Evolutionary conservation across 2,797 vertebrate species (phyloP), one percentile per base, ranked within the genome.

Genomic region (Aplochiton taeniatus): DNA sequence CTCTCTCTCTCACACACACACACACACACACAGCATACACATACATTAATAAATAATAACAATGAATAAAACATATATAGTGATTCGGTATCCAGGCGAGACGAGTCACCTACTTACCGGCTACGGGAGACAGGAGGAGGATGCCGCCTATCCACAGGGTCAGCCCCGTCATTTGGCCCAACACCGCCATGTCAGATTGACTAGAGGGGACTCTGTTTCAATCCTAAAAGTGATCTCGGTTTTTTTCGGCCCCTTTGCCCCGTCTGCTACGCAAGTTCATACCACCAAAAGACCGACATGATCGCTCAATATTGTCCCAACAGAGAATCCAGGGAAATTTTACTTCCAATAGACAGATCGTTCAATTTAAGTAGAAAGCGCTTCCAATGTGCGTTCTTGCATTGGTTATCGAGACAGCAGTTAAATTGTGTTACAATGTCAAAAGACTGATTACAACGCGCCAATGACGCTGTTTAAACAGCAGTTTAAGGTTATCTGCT

Each of bases 41-140:
- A 31, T 9, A 17, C 50, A 8, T 1, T 3, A 10, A 9, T 9
- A 52, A 52, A 19, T 11, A 54, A n/a, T n/a, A n/a, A n/a, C n/a
- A n/a, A n/a, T n/a, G 17, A 1, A 11, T 11, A 17, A 8, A 17
- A 12, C 11, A 1, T 1, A 54, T 11, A 54, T 54, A 1, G 12
- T 20, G 16, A 19, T 10, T 12, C 9, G 16, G 31, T 31, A 31
- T 31, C 31, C 20, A 5, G 16, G 52, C 5, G 20, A 54, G 18
- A 11, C 9, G 41, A 11, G 44, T 9, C 16, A 19, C 9, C 44
- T 20, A 73, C 82, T 84, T 67, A 85, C 84, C 84, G 51, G 84
- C 75, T 16, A 79, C 84, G 9, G 82, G 66, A 58, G 73, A 69
- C 55, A 86, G 77, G 31, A 86, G 73, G 10, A 86, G 66, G 61